Evolutionary conservation across 2,797 vertebrate genomes (phyloP).

Genomic region (Rhinophrynus dorsalis): DNA sequence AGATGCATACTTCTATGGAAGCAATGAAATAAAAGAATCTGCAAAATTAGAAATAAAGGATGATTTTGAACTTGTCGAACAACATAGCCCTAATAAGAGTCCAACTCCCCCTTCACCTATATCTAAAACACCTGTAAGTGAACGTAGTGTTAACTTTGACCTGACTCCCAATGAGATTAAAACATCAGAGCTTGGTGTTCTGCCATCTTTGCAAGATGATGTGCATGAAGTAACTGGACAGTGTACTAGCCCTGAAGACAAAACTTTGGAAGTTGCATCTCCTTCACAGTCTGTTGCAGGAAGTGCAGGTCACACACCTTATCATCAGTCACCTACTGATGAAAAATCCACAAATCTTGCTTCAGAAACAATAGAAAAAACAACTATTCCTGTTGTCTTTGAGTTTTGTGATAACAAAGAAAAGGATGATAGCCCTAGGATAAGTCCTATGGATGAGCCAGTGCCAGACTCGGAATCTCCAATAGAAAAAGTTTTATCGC

Average conservation of each 20-base stretch:
- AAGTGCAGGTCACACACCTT: conserved; percentile 94
- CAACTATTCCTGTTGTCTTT: conserved; percentile 78
- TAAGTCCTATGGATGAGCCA: conserved; percentile 85
- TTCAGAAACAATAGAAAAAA: conserved; percentile 53
- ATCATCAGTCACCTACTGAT: conserved; percentile 94
- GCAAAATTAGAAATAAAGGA: conserved; percentile 62
- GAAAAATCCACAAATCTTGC: conserved; percentile 80
- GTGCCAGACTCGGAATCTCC: conserved; percentile 75
- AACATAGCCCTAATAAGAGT: conserved; percentile 60
- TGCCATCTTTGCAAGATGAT: conserved; percentile 62
- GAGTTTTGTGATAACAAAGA: conserved; percentile 87
- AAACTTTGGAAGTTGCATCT: conserved; percentile 85
- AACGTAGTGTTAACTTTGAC: conserved; percentile 81
- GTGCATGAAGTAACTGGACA: conserved; percentile 61
- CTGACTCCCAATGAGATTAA: conserved; percentile 77
- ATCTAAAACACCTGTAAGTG: conserved; percentile 84
- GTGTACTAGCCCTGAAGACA: conserved; percentile 85
- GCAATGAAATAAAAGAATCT: conserved; percentile 57
- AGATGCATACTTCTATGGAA: conserved; percentile 60
- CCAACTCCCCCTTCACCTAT: conserved; percentile 73
- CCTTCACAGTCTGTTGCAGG: conserved; percentile 85
- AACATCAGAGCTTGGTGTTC: conserved; percentile 73
- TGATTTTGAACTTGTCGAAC: conserved; percentile 57
- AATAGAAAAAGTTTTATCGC: conserved; percentile 72
- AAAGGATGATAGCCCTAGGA: conserved; percentile 69